Conservation (phyloP, 2,888 invertebrate genomes). For the Diploptera punctata region DNA sequence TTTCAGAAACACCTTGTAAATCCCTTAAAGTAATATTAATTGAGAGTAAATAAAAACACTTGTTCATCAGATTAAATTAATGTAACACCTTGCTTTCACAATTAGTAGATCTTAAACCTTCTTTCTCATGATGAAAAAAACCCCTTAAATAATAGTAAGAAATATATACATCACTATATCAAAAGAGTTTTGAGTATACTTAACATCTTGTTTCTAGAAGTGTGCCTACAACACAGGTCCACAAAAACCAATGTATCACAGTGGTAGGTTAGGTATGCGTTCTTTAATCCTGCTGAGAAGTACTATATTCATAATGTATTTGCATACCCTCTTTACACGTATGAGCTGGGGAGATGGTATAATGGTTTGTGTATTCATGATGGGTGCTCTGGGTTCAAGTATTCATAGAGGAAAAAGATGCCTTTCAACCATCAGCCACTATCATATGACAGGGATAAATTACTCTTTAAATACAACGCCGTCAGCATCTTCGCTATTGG, state of each 20-base stretch:
- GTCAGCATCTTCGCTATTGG: too few relatives aligned
- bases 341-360: neutral
- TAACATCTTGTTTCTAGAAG: neutral
- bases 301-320: slow-evolving; percentile 19
- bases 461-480: slow-evolving; percentile 37
- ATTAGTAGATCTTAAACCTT: too few relatives aligned
- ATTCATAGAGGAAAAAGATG: slow-evolving; percentile 21
- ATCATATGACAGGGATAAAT: slow-evolving; percentile 36
- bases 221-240: neutral
- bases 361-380: slow-evolving; percentile 29
- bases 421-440: slow-evolving; percentile 7
- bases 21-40: too few relatives aligned
- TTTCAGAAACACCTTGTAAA: too few relatives aligned
- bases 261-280: neutral
- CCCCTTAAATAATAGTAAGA: neutral
- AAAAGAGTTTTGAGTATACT: neutral
- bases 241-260: neutral
- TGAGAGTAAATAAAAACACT: too few relatives aligned
- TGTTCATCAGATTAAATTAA: too few relatives aligned
- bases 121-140: neutral
- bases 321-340: slow-evolving; percentile 12
- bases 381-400: slow-evolving; percentile 18
- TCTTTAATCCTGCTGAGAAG: neutral
- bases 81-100: too few relatives aligned
- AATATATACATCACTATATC: too few relatives aligned